Evolutionary conservation across 2,113 vertebrate species (phyloP).

Genomic region (Oreochromis tanganicae): DNA sequence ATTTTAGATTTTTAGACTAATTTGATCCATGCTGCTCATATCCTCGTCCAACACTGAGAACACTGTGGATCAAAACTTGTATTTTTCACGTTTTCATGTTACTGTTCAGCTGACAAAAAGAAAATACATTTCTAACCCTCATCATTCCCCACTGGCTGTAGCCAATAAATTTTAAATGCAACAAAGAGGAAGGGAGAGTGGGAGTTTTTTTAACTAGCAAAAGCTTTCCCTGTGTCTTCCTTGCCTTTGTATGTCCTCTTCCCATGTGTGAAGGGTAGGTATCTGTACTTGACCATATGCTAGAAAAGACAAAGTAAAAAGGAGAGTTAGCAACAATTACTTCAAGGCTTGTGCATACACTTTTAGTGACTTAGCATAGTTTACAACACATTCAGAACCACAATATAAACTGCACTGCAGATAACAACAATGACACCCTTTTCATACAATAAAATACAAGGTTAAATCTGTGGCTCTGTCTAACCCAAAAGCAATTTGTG

Average conservation of each 20-base stretch:
- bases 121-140: slow-evolving; percentile 39
- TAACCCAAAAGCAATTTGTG: not conserved
- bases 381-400: not conserved
- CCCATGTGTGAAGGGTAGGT: slow-evolving; percentile 98
- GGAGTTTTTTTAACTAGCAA: slow-evolving; percentile 87
- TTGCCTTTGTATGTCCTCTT: slow-evolving; percentile 99
- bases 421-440: not conserved
- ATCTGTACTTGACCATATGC: slow-evolving; percentile 99
- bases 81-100: slow-evolving; percentile 42
- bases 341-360: not conserved
- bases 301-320: slow-evolving; percentile 56
- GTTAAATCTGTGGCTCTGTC: not conserved
- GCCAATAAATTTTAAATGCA: slow-evolving; percentile 53
- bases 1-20: slow-evolving; percentile 14
- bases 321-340: not conserved
- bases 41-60: slow-evolving; percentile 66
- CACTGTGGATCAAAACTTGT: slow-evolving; percentile 78
- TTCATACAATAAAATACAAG: not conserved
- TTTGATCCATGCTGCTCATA: slow-evolving; percentile 32
- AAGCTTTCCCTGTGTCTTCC: slow-evolving; percentile 91
- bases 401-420: not conserved
- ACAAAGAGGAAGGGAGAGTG: slow-evolving; percentile 4
- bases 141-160: slow-evolving; percentile 54
- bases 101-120: slow-evolving; percentile 54
- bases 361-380: not conserved